Evolutionary conservation across 1,140 invertebrate species (phyloP).

Genomic region (Ceratoteleas bidentatus): DNA sequence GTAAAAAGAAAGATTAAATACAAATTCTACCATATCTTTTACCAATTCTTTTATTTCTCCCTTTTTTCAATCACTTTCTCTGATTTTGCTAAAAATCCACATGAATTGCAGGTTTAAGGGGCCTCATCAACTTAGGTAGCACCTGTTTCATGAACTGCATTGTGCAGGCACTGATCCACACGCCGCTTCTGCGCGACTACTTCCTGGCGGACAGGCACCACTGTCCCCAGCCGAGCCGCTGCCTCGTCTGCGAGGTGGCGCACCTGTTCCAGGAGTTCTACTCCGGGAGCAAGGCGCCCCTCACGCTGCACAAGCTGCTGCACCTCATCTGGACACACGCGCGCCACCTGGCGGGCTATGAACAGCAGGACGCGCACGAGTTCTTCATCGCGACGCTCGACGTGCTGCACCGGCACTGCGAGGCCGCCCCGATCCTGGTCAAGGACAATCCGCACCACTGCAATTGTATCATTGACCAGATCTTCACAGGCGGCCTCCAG

Average conservation of each 20-base stretch:
- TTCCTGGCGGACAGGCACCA: conserved; percentile 96
- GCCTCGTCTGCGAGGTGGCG: conserved; percentile 96
- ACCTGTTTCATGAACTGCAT: no score
- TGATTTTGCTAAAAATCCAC: no score
- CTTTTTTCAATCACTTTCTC: no score
- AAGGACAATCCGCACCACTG: conserved; percentile 88
- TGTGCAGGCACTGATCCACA: no score
- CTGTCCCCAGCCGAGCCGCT: conserved; percentile 87
- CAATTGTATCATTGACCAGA: conserved; percentile 98
- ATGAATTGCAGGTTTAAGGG: no score
- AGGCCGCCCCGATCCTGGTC: conserved; percentile 78
- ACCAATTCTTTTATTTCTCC: no score
- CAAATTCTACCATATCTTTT: no score
- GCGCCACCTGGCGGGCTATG: conserved; percentile 96
- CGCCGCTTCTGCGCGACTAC: no score
- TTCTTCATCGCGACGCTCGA: conserved; percentile 98
- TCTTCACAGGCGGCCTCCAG: conserved; percentile 97
- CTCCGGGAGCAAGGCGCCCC: conserved; percentile 91
- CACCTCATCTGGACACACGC: conserved; percentile 98
- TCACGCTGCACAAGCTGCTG: conserved; percentile 93
- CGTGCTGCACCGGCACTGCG: conserved; percentile 92
- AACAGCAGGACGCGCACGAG: conserved; percentile 99
- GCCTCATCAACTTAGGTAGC: no score
- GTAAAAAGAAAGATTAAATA: no score
- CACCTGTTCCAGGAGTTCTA: conserved; percentile 96